Evolutionary conservation across 2,113 vertebrate genomes (phyloP).

Genomic region (Mormyrus lacerda): DNA sequence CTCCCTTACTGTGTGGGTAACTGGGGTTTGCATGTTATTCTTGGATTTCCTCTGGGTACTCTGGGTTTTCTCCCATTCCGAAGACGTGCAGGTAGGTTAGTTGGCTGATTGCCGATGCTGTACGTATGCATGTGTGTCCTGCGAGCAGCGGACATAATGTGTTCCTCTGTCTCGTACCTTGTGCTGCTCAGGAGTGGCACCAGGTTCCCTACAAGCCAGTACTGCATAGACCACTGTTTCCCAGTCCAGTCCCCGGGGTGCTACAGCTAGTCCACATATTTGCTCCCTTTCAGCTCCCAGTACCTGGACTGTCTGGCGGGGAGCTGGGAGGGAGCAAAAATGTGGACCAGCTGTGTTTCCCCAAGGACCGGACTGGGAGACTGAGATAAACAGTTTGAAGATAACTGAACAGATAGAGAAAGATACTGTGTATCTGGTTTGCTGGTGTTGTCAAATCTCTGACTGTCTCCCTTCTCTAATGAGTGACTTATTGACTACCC

Average conservation of each 20-base stretch:
- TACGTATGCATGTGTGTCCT: not conserved
- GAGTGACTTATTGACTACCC: not conserved
- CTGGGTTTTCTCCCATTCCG: too few species aligned
- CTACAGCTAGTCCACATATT: not conserved
- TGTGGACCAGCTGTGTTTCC: too few species aligned
- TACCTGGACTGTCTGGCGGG: too few species aligned
- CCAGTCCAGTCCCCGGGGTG: not conserved
- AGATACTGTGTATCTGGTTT: not conserved
- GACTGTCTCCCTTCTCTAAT: not conserved
- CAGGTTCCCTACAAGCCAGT: not conserved
- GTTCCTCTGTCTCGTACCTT: not conserved
- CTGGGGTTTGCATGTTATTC: not conserved
- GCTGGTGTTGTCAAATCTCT: not conserved
- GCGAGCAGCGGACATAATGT: not conserved
- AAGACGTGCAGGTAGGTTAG: too few species aligned
- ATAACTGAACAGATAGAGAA: not conserved
- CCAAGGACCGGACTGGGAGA: too few species aligned
- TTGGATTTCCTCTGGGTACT: too few species aligned
- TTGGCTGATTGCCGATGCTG: too few species aligned
- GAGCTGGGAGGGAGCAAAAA: too few species aligned
- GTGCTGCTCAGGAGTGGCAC: too few species aligned
- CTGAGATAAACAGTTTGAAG: not conserved
- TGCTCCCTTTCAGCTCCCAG: not conserved
- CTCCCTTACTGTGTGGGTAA: not conserved
- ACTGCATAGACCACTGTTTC: not conserved